A percentile compares a stretch with the other conserved stretches of the same genome.
phyloP scores from a whole-genome alignment of 2,888 invertebrate species.

The Drosophila peninsularis region DNA sequence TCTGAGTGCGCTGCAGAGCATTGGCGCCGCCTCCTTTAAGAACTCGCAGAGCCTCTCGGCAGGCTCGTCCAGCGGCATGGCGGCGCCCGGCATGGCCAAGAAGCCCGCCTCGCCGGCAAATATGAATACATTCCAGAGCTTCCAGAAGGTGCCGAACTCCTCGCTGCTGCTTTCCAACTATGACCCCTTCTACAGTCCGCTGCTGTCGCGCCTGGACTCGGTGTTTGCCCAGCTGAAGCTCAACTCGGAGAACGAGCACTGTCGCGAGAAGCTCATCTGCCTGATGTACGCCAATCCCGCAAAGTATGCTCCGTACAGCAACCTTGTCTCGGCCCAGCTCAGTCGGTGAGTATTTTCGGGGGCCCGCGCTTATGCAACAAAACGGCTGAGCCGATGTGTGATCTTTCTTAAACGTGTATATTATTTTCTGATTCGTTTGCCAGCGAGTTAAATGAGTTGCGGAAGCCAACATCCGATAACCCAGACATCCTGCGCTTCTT shows the following conservation, averaged over 20 bases:
- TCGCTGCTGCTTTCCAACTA: conserved; percentile 93
- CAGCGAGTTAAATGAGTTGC: conserved; percentile 93
- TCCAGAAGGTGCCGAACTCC: conserved; percentile 94
- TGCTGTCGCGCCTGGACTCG: conserved; percentile 92
- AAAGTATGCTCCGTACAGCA: conserved; percentile 95
- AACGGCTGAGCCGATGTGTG: background rate
- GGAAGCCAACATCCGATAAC: conserved; percentile 93
- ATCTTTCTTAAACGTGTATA: conserved; percentile 6
- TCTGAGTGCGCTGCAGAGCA: conserved; percentile 85
- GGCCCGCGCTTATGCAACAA: conserved; percentile 63
- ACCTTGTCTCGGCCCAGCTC: conserved; percentile 93
- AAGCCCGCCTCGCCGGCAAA: conserved; percentile 85
- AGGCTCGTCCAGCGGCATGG: conserved; percentile 59
- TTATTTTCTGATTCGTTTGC: conserved; percentile 29
- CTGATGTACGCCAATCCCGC: conserved; percentile 95
- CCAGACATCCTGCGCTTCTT: conserved; percentile 94
- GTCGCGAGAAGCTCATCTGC: conserved; percentile 93
- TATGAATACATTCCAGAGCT: conserved; percentile 89
- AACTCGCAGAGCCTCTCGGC: conserved; percentile 76
- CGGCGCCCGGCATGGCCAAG: conserved; percentile 70
- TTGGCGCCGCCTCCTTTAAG: conserved; percentile 81
- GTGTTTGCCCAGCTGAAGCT: conserved; percentile 91
- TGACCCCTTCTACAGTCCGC: conserved; percentile 95
- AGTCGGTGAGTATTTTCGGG: conserved; percentile 88
- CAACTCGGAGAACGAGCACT: conserved; percentile 88